Conservation (phyloP, 2,113 vertebrate species). For the Aramus guarauna region DNA sequence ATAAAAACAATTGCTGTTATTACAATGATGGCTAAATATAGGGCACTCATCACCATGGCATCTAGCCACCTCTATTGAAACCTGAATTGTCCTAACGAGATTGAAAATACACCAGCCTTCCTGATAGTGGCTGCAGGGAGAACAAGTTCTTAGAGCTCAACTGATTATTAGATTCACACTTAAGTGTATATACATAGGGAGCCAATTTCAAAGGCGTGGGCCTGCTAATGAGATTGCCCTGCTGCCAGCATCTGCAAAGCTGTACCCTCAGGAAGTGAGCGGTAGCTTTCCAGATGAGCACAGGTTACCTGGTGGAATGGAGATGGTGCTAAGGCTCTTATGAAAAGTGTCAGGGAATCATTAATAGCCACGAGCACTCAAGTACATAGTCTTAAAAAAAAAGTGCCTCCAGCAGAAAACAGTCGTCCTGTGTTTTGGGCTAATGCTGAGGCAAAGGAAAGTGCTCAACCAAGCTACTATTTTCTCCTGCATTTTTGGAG, state of each 20-base stretch:
- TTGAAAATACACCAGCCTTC: not conserved
- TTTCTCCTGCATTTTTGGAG: not conserved
- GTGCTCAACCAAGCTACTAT: not conserved
- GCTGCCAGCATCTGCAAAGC: conserved; percentile 37
- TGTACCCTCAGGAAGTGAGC: conserved; percentile 19
- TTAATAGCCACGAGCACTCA: not conserved
- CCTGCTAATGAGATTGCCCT: conserved; percentile 53
- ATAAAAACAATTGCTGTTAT: not conserved
- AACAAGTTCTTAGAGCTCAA: not conserved
- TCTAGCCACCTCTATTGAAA: not conserved
- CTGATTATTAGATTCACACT: conserved; percentile 35
- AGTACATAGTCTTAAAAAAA: not conserved
- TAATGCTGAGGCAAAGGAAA: not conserved
- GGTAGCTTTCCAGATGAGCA: not conserved
- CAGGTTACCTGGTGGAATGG: conserved; percentile 24
- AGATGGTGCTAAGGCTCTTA: conserved; percentile 4
- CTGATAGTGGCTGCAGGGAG: not conserved
- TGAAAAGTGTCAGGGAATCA: not conserved
- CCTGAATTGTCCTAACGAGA: not conserved
- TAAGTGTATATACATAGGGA: not conserved
- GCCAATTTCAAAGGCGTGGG: conserved; percentile 44
- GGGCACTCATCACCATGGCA: not conserved
- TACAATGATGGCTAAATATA: not conserved
- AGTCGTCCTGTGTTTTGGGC: not conserved
- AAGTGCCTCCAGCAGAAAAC: not conserved